Evolutionary conservation across 30 jellyfish, hydroid and myxozoan species (phyloP), one percentile per base, ranked within the genome.

Genomic region (Aurelia coerulea): DNA sequence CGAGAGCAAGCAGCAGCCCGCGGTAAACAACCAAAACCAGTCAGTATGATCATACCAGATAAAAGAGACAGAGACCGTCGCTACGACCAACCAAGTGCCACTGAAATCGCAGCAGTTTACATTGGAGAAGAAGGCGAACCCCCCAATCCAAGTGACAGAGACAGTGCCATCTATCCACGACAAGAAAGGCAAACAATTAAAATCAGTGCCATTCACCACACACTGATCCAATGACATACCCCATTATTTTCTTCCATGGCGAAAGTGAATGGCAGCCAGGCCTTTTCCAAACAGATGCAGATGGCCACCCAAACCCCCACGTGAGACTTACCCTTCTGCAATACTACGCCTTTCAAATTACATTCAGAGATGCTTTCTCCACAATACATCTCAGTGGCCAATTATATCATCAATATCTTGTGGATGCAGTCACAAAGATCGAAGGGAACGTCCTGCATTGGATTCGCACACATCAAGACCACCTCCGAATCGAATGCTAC

Each of bases 171-270:
- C 46, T 37, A 12, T 18, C 67, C 67, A 12, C n/a, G 29, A 15
- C 67, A 58, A 58, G 29, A 58, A 2, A 15, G 29, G 29, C 67
- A 5, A 58, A 18, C 67, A 58, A 58, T 18, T 58, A 15, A 18
- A 15, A 58, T 58, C 29, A 15, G 29, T 58, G 67, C 67, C n/a
- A 58, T 18, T 58, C 64, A 29, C 64, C 62, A 10, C 32, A 14
- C 39, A 34, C 81, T 5, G 90, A 83, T 71, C 92, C 92, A 10
- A 49, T 83, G 90, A 62, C 78, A 23, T 83, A 83, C 58, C 90
- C 92, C 16, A 16, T 83, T 41, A 46, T 83, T 50, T 83, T 71
- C 52, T 31, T 81, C 62, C 78, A 81, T 16, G 92, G 90, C 5
- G 92, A 52, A 35, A 59, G 73, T 19, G 91, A 73, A 15, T 53